These are phyloP conservation scores for Sebastes iracundus DNA, from an alignment of 2,797 vertebrate species.

Conservation along the genomic window DNA sequence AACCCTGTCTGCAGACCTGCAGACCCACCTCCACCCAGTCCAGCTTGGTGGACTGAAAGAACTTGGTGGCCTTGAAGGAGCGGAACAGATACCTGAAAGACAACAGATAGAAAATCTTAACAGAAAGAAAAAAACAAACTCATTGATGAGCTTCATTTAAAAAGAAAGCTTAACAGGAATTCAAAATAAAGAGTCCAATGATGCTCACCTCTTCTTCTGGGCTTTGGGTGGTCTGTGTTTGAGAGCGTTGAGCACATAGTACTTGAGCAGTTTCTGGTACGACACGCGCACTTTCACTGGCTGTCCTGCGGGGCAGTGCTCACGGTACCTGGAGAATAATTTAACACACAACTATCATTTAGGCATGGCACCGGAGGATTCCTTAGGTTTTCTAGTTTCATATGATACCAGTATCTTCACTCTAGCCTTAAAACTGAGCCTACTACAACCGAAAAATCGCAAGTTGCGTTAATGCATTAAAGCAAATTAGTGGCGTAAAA, in stretches of 20 bases:
- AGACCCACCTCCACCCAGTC: slow-evolving; percentile 99
- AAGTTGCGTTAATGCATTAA: too few relatives aligned
- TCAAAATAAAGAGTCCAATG: background rate
- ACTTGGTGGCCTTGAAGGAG: slow-evolving; percentile 99
- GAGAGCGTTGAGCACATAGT: slow-evolving; percentile 97
- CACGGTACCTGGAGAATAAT: slow-evolving; percentile 89
- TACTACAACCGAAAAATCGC: too few relatives aligned
- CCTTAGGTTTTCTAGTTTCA: too few relatives aligned
- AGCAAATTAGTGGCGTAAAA: too few relatives aligned
- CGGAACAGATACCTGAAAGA: slow-evolving; percentile 94
- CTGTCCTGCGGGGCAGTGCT: slow-evolving; percentile 98
- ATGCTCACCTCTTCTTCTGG: slow-evolving; percentile 94
- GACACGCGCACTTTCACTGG: slow-evolving; percentile 98
- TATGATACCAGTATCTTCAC: too few relatives aligned
- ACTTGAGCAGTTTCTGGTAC: slow-evolving; percentile 98
- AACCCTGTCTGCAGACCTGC: slow-evolving; percentile 98
- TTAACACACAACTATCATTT: background rate
- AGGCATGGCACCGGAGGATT: background rate
- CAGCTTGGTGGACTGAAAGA: slow-evolving; percentile 99
- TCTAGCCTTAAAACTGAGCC: too few relatives aligned
- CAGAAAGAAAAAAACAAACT: background rate
- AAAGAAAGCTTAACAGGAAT: background rate
- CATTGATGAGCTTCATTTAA: background rate
- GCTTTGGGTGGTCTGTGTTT: slow-evolving; percentile 99
- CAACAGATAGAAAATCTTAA: background rate